Percentiles rank a stretch among this genome's conserved stretches.
Evolutionary conservation across 2,888 invertebrate species (phyloP).

Genomic region (Netelia melanura): DNA sequence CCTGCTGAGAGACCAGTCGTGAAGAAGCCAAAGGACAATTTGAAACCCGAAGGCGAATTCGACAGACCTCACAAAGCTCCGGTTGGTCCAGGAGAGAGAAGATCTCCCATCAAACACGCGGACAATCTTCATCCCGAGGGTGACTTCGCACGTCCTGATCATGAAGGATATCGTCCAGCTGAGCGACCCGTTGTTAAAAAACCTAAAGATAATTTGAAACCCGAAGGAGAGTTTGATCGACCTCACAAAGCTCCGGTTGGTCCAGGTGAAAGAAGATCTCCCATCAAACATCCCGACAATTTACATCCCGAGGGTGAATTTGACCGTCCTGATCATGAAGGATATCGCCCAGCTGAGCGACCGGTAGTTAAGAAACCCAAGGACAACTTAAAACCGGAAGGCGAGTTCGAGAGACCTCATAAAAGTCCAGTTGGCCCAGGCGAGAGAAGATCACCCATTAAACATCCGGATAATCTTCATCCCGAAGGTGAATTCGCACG

Average conservation of each 20-base stretch:
- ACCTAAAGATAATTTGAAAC: constrained; percentile 86
- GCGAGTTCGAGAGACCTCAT: constrained; percentile 85
- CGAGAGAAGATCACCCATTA: constrained; percentile 81
- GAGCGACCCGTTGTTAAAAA: constrained; percentile 89
- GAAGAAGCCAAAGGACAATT: constrained; percentile 72
- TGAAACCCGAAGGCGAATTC: constrained; percentile 86
- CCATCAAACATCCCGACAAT: constrained; percentile 86
- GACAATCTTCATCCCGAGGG: constrained; percentile 88
- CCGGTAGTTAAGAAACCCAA: constrained; percentile 80
- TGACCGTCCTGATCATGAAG: constrained; percentile 73
- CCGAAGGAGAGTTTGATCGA: constrained; percentile 86
- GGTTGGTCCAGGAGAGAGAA: constrained; percentile 86
- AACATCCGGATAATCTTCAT: constrained; percentile 86
- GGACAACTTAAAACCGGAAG: constrained; percentile 85
- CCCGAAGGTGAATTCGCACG: constrained; percentile 86
- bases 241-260: constrained; percentile 84
- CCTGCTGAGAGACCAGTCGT: constrained; percentile 81
- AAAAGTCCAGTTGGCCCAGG: constrained; percentile 74
- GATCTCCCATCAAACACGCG: constrained; percentile 85
- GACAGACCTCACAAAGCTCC: constrained; percentile 85
- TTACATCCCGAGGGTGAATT: constrained; percentile 83
- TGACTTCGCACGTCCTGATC: constrained; percentile 87
- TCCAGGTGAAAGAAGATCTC: constrained; percentile 84
- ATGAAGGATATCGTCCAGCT: constrained; percentile 87
- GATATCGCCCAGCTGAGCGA: constrained; percentile 67